Percentiles rank a stretch among this genome's conserved stretches.
Evolutionary conservation across 2,113 vertebrate species (phyloP).

Genomic region (Aptenodytes patagonicus): DNA sequence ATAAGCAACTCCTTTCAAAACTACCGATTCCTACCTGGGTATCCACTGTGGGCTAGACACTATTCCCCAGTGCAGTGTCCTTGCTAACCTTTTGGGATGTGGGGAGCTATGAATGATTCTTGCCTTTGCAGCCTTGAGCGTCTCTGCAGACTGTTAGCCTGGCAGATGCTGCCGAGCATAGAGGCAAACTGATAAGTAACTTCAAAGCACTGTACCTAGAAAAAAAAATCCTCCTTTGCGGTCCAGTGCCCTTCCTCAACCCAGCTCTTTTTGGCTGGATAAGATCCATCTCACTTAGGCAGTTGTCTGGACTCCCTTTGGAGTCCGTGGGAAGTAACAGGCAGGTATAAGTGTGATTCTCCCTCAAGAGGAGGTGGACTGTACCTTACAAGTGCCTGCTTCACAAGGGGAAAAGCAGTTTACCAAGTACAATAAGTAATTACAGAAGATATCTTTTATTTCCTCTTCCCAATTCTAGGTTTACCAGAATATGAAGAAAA

Average conservation of each 20-base stretch:
- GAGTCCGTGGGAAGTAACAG: background rate
- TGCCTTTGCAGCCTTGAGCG: background rate
- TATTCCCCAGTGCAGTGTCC: background rate
- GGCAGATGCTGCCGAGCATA: background rate
- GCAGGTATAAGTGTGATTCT: background rate
- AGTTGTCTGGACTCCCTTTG: background rate
- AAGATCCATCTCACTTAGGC: background rate
- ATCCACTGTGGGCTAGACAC: background rate
- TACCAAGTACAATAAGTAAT: background rate
- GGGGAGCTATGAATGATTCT: background rate
- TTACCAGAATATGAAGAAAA: slow-evolving; percentile 55
- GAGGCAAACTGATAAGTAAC: background rate
- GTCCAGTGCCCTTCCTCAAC: background rate
- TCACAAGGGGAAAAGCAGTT: background rate
- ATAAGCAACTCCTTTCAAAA: background rate
- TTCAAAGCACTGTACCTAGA: background rate
- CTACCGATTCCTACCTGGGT: rapidly evolving
- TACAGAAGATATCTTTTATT: background rate
- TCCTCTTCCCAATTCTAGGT: slow-evolving; percentile 43
- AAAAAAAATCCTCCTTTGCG: background rate
- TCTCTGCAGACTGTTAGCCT: background rate
- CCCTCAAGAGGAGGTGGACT: background rate
- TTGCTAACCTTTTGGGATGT: background rate
- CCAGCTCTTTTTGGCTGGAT: background rate
- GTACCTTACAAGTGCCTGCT: background rate